Evolutionary conservation across 2,888 invertebrate species (phyloP), one percentile per base, ranked within the genome.

Genomic region (Tetragonisca angustula): DNA sequence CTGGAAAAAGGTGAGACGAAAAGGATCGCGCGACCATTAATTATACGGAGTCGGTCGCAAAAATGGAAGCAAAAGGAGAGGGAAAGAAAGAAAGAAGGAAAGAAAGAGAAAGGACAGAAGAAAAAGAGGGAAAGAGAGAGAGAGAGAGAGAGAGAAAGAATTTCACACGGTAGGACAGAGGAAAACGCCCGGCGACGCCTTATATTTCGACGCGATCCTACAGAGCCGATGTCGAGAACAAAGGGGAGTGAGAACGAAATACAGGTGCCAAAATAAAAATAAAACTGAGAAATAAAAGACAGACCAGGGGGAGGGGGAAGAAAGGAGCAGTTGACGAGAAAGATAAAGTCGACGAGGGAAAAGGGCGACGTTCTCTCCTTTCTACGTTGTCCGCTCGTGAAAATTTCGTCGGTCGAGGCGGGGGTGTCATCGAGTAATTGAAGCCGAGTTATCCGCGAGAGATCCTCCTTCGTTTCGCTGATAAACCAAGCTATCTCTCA

Each of bases 401-500:
- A 43, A 86, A 75, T 81, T 84, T 70, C 61, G 72, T 72, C 43
- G 43, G 43, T 2, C 49, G 50, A 4, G 4, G 32, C 32, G 4
- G 32, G 32, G 32, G 24, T 54, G 61, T 52, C 75, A 75, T 76
- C 72, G 61, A 78, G 76, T 78, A 75, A 79, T 75, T 79, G 81
- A 77, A 78, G 74, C 62, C 56, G 43, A 43, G 73, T 65, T 86
- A 82, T 81, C 81, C 70, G 32, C 61, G 74, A 54, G 64, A 74
- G 62, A 82, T 86, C 75, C 84, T 78, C 50, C 64, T 74, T 27
- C 56, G 52, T 76, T 52, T 76, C 52, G 43, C 36, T 84, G 87
- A 88, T 87, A 88, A 87, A 87, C 79, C 67, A 2, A 75, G 73
- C 75, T 81, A 84, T 85, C 88, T 79, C 65, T 71, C 65, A 19